Evolutionary conservation across 2,113 vertebrate genomes (phyloP).

Genomic region (Myotis brandtii): DNA sequence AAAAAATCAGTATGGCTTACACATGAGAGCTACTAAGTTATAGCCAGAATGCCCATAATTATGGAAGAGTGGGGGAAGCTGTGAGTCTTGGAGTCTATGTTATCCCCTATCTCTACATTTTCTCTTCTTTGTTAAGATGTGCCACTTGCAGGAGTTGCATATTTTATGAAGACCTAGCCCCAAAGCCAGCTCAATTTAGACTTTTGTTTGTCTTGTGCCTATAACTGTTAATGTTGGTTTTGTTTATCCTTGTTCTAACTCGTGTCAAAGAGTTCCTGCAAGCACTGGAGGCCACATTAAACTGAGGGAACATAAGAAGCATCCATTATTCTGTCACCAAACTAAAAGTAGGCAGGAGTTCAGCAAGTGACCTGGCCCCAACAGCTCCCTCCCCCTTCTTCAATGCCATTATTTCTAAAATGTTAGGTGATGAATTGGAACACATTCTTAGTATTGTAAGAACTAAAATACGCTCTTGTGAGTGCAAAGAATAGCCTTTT

Average conservation of each 20-base stretch:
- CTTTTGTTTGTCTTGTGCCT: neutral
- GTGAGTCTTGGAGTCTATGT: neutral
- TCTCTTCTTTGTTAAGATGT: neutral
- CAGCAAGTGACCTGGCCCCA: neutral
- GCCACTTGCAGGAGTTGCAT: neutral
- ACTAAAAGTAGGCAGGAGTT: neutral
- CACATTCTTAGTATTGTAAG: neutral
- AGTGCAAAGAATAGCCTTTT: neutral
- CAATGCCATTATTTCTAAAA: neutral
- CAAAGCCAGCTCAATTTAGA: neutral
- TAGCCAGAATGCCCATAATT: neutral
- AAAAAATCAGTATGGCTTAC: conserved; percentile 25
- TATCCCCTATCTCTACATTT: neutral
- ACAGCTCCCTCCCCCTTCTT: neutral
- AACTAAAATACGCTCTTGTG: neutral
- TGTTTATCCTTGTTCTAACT: neutral
- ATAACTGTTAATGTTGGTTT: neutral
- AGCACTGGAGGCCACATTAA: neutral
- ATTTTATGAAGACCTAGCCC: neutral
- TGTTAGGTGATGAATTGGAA: neutral
- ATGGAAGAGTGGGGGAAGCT: neutral
- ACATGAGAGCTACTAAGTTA: conserved; percentile 8
- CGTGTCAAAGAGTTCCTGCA: neutral
- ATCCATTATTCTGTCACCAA: neutral
- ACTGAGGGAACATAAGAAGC: neutral